Conservation (phyloP, 2,888 invertebrate species). For the Sialis lutaria region DNA sequence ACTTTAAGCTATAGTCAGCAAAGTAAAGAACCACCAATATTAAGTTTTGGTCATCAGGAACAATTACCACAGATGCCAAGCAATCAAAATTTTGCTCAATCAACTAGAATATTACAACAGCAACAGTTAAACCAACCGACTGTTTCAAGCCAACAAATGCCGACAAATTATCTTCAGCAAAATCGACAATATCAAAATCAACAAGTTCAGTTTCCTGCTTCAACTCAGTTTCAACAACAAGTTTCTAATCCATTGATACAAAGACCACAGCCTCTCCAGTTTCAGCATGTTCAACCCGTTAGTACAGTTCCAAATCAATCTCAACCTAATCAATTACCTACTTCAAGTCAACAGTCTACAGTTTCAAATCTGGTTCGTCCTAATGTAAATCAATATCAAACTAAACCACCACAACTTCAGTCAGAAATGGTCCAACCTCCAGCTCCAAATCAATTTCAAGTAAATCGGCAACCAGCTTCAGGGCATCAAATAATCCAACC, state of each 20-base stretch:
- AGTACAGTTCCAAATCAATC: not conserved
- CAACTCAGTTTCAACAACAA: not conserved
- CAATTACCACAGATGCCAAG: no score
- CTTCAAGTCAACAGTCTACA: not conserved
- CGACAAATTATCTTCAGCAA: no score
- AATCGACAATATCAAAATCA: not conserved
- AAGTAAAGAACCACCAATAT: no score
- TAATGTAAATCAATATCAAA: not conserved
- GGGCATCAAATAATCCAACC: not conserved
- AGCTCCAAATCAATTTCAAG: not conserved
- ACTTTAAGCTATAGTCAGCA: no score
- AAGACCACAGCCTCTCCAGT: not conserved
- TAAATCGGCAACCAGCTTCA: not conserved
- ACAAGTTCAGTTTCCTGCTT: not conserved
- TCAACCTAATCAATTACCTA: not conserved
- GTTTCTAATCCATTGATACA: not conserved
- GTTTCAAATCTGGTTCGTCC: not conserved
- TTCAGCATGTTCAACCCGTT: no score
- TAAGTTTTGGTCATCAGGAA: no score
- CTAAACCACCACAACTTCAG: not conserved
- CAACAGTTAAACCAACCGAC: no score
- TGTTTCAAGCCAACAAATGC: no score
- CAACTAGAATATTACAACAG: no score
- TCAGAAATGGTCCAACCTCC: not conserved
- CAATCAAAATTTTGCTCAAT: no score